phyloP scores from a whole-genome alignment of 2,797 vertebrate species.

The Poeciliopsis presidionis region DNA sequence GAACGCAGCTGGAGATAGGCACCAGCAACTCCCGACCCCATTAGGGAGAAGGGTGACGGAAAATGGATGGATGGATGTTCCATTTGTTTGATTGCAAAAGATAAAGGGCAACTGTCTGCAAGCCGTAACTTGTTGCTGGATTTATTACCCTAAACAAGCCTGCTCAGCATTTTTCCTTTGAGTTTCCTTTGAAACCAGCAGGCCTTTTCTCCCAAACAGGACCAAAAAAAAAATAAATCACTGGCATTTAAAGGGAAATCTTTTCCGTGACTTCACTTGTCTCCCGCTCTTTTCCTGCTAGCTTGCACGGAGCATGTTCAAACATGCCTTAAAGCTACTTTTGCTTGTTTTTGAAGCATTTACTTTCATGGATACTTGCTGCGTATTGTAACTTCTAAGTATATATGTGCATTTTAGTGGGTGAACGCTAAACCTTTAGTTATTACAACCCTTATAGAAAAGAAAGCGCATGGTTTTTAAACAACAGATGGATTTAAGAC shows the following conservation, averaged over 20 bases:
- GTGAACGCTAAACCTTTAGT: neutral
- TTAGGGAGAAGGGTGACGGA: no score
- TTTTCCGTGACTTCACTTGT: conserved; percentile 25
- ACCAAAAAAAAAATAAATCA: neutral
- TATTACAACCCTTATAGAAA: neutral
- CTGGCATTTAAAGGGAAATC: conserved; percentile 25
- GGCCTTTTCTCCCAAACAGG: conserved; percentile 17
- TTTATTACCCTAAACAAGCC: neutral
- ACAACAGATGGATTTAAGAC: neutral
- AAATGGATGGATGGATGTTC: no score
- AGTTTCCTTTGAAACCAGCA: conserved; percentile 21
- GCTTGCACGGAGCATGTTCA: neutral
- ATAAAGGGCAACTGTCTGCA: neutral
- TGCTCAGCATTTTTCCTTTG: conserved; percentile 33
- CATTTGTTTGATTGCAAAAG: neutral
- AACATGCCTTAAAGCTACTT: conserved; percentile 7
- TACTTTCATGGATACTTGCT: neutral
- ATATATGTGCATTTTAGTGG: neutral
- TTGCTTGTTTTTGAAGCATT: neutral
- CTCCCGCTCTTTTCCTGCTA: neutral
- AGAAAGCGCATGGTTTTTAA: conserved; percentile 9
- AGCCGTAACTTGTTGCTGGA: conserved; percentile 18
- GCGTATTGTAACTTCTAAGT: neutral
- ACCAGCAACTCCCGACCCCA: no score
- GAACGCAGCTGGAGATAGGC: no score